Conservation (phyloP, 2,888 invertebrate genomes). For the Caenorhabditis becei region DNA sequence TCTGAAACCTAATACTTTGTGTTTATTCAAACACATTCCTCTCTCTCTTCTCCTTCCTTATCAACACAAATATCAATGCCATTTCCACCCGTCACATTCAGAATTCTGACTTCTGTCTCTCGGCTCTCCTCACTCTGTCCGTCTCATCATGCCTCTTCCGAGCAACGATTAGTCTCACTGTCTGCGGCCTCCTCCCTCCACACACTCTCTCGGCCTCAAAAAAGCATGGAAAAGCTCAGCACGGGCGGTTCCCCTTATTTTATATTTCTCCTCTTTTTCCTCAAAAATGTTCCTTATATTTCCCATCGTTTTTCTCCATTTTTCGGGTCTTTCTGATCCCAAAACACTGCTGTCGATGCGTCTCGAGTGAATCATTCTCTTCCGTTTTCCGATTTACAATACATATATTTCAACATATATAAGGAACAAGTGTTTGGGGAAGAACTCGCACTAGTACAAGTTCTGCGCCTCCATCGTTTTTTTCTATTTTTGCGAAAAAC, state of each 20-base stretch:
- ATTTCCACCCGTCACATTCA: background rate
- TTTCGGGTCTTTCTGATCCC: background rate
- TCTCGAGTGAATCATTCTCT: background rate
- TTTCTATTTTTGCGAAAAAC: background rate
- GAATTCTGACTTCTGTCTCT: slow-evolving; percentile 5
- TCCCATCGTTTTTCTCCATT: too few relatives aligned
- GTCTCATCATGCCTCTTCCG: background rate
- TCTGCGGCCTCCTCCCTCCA: slow-evolving; percentile 1
- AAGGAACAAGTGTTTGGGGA: background rate
- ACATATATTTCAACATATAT: background rate
- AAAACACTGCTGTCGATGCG: background rate
- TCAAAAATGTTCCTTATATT: too few relatives aligned
- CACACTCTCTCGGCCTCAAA: slow-evolving; percentile 19
- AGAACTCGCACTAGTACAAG: background rate
- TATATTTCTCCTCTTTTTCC: background rate
- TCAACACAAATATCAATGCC: background rate
- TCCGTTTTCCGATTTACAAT: background rate
- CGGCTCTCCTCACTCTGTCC: slow-evolving; percentile 1
- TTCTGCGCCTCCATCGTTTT: slow-evolving; percentile 28
- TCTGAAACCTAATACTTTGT: background rate
- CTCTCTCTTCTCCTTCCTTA: background rate
- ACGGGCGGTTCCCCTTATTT: slow-evolving; percentile 2
- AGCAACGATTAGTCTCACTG: slow-evolving; percentile 11
- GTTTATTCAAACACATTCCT: too few relatives aligned
- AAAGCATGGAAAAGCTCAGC: slow-evolving; percentile 9